Base-by-base conservation (phyloP, 2,888 invertebrate genomes). In the Coenonympha glycerion region DNA sequence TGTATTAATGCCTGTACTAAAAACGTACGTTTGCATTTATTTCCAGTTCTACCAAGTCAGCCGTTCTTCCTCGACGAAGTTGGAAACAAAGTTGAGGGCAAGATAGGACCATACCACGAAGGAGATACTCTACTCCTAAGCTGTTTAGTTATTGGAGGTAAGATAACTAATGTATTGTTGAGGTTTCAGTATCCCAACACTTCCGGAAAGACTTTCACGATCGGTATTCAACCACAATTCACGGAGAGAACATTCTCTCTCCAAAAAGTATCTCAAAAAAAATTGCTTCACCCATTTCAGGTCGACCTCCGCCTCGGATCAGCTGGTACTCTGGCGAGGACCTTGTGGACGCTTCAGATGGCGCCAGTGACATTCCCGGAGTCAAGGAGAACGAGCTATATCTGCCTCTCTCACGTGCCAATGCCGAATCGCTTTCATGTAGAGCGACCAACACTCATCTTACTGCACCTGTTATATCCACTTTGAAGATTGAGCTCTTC, bases 241-340 rank as follows among this genome's bases (percentile, higher is more conserved):
- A 24, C 9, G 6, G 6, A 24, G 24, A 24, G 9, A 9, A n/a
- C n/a, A n/a, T n/a, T n/a, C n/a, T n/a, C n/a, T n/a, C n/a, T n/a
- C n/a, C n/a, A n/a, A n/a, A n/a, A n/a, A n/a, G n/a, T n/a, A n/a
- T n/a, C n/a, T n/a, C n/a, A n/a, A 33, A 33, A 9, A 33, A 16
- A 9, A 5, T 2, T 11, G n/a, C 16, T 33, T 3, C 15, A n/a
- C 26, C 21, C 4, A 13, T 47, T 18, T n/a, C 74, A 94, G 94
- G 94, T 61, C 90, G 91, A 49, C 94, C 94, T 0, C 88, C 91
- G 13, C 93, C 93, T 0, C 88, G 90, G 3, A 91, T 94, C 56
- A 92, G 91, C 51, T 94, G 93, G 93, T 93, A 92, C 89, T 91
- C 92, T 53, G 93, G 93, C 58, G 90, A 91, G 58, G 91, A 91